Conservation (phyloP, 2,888 invertebrate species). For the Orthosia cruda region DNA sequence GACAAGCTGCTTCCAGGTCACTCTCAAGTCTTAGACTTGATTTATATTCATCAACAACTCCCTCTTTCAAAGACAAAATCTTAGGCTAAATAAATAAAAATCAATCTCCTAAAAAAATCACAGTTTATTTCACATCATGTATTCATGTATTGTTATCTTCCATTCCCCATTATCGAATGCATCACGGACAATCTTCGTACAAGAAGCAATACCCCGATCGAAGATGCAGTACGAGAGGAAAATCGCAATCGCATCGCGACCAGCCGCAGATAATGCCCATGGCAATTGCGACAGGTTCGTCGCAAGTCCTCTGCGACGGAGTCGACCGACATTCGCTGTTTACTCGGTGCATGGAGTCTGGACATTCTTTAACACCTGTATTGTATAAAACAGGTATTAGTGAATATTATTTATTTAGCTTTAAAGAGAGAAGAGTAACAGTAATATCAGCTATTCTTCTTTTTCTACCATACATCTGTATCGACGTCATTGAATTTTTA, state of each 20-base stretch:
- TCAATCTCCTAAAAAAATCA: conserved; percentile 46
- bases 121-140: conserved; percentile 63
- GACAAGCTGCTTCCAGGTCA: too few species aligned
- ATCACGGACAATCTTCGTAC: conserved; percentile 86
- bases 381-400: background rate
- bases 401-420: background rate
- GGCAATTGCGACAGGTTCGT: conserved; percentile 84
- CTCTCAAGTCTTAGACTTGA: too few species aligned
- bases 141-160: conserved; percentile 46
- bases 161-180: conserved; percentile 32
- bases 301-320: conserved; percentile 86
- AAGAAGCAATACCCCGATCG: conserved; percentile 86
- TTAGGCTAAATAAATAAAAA: conserved; percentile 33
- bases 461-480: too few species aligned
- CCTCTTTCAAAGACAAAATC: too few species aligned
- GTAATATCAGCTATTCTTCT: too few species aligned
- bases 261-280: conserved; percentile 87
- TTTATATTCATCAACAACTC: too few species aligned
- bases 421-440: background rate
- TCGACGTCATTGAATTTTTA: too few species aligned
- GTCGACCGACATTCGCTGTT: conserved; percentile 87
- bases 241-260: conserved; percentile 89
- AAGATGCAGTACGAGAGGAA: conserved; percentile 85
- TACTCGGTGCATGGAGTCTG: conserved; percentile 85
- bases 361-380: conserved; percentile 84